These are phyloP conservation scores for Riptortus pedestris DNA, from an alignment of 1,140 invertebrate species.

Conservation along the genomic window DNA sequence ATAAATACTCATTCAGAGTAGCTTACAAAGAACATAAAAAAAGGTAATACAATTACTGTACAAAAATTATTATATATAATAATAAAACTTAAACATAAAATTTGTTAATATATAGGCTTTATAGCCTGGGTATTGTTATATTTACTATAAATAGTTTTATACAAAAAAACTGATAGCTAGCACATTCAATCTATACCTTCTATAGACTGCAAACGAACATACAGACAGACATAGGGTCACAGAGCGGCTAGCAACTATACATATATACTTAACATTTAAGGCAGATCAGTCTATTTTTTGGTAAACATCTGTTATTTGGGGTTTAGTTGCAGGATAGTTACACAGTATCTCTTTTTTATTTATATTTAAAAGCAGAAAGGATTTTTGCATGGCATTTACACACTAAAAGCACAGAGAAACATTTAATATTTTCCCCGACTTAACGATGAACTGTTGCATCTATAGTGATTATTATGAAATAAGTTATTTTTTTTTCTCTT, in stretches of 20 bases:
- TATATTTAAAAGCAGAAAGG: neutral
- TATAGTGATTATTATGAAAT: no score
- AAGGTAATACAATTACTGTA: slow-evolving; percentile 21
- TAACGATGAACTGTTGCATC: no score
- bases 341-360: neutral
- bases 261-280: slow-evolving; percentile 24
- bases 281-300: slow-evolving; percentile 28
- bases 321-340: neutral
- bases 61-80: slow-evolving; percentile 19
- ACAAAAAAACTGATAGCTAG: slow-evolving; percentile 18
- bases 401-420: no score
- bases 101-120: slow-evolving; percentile 11
- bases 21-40: slow-evolving; percentile 14
- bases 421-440: no score
- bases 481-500: no score
- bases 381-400: no score
- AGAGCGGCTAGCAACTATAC: slow-evolving; percentile 18
- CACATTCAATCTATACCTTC: neutral
- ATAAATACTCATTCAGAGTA: slow-evolving; percentile 19
- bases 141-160: slow-evolving; percentile 19
- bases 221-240: neutral
- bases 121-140: neutral
- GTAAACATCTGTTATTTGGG: slow-evolving; percentile 26
- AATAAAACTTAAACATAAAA: slow-evolving; percentile 6
- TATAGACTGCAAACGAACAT: slow-evolving; percentile 3